A percentile compares a stretch with the other conserved stretches of the same genome.
These are phyloP conservation scores for Dicyrtomina minuta DNA, from an alignment of 2,888 invertebrate species.

Conservation along the genomic window DNA sequence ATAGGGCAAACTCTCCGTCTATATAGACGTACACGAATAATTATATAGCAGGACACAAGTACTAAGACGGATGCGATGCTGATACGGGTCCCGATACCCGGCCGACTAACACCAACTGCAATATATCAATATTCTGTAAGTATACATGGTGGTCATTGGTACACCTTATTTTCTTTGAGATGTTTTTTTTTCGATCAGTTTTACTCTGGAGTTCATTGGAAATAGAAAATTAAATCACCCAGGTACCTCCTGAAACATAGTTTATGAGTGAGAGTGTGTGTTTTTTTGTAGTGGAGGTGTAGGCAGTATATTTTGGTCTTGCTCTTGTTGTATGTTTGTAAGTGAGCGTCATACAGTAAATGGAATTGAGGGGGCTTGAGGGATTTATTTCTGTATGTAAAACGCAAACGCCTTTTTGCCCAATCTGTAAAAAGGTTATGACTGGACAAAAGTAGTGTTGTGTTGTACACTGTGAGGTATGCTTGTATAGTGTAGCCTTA, in stretches of 20 bases:
- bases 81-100: no score
- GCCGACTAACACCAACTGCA: no score
- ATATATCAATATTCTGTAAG: no score
- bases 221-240: neutral
- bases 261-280: no score
- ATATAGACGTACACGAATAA: no score
- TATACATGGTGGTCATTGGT: no score
- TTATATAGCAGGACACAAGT: no score
- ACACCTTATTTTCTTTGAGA: conserved; percentile 6
- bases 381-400: conserved; percentile 28
- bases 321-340: neutral
- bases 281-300: conserved; percentile 1
- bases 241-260: neutral
- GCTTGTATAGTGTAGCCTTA: no score
- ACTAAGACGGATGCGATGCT: no score
- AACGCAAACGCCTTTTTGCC: conserved; percentile 23
- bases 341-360: neutral
- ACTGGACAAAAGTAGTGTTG: conserved; percentile 24
- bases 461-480: no score
- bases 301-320: neutral
- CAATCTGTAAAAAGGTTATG: conserved; percentile 18
- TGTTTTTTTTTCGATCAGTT: conserved; percentile 23
- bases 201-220: conserved; percentile 5
- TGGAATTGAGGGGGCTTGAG: conserved; percentile 19
- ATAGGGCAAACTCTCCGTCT: no score